These are phyloP conservation scores for Globicephala melas DNA, from an alignment of 2,113 vertebrate species.

Conservation along the genomic window DNA sequence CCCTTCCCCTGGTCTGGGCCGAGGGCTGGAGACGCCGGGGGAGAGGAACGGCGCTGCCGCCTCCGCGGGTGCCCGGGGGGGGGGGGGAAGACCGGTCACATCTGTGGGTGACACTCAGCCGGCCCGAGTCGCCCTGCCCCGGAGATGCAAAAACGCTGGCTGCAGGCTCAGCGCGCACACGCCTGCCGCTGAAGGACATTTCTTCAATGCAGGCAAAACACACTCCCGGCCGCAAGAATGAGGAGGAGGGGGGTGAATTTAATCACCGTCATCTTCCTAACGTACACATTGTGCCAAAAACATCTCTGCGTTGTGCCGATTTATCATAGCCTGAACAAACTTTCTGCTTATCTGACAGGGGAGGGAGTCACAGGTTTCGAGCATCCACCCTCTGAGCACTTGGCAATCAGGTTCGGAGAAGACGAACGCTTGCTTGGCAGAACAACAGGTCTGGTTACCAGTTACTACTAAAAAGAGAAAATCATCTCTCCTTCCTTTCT, in stretches of 20 bases:
- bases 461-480: conserved; percentile 21
- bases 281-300: conserved; percentile 44
- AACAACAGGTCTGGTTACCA: conserved; percentile 56
- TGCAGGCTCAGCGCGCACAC: conserved; percentile 16
- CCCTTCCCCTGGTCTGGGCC: conserved; percentile 68
- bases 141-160: conserved; percentile 55
- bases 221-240: neutral
- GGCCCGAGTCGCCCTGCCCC: conserved; percentile 75
- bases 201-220: conserved; percentile 21
- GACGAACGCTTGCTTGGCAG: conserved; percentile 26
- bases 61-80: conserved; percentile 73
- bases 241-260: neutral
- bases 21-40: neutral
- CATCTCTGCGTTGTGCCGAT: conserved; percentile 43
- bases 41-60: conserved; percentile 54
- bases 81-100: conserved; percentile 75
- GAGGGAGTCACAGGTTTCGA: conserved; percentile 35
- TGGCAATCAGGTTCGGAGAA: neutral
- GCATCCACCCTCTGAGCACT: conserved; percentile 7
- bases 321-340: conserved; percentile 59
- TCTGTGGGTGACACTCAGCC: conserved; percentile 81
- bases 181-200: conserved; percentile 37
- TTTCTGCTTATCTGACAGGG: conserved; percentile 46
- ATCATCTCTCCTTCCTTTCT: neutral
- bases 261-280: conserved; percentile 25